Evolutionary conservation across 2,888 invertebrate genomes (phyloP), one percentile per base, ranked within the genome.

Genomic region (Drosophila mettleri): DNA sequence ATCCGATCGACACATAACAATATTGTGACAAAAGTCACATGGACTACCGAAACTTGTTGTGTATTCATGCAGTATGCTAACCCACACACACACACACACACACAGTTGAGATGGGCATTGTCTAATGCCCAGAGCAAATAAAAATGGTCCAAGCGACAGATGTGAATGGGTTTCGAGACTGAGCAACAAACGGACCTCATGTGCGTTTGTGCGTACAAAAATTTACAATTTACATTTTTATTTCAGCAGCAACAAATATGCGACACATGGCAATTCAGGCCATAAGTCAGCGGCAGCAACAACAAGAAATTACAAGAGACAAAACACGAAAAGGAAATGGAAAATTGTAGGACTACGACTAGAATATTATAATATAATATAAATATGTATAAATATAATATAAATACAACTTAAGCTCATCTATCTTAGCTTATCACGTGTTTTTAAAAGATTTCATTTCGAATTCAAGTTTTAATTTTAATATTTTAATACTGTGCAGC

Each of bases 181-280:
- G 55, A 52, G 29, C 49, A 16, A 14, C 10, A 16, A 60, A 65
- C 48, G 73, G 60, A 61, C 69, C 7, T 75, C 73, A 73, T 85
- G 83, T 70, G 65, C 76, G 75, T 64, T 80, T 83, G 83, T 86
- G 83, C 83, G 83, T 86, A 75, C 66, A 22, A 76, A 80, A 80
- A 82, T 83, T 65, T 82, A 57, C 69, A 86, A 80, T 83, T 86
- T 83, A 80, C 71, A 79, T 78, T 82, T 82, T 77, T 82, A 85
- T 82, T 79, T 72, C 49, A 67, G 69, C 66, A 70, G 69, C 62
- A 46, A 45, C 70, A 81, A 66, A 81, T 69, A 86, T 78, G 71
- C 76, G 80, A 73, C 83, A 84, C 86, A 84, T 84, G 86, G 83
- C 83, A 65, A 68, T 65, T 60, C 64, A 33, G 59, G 66, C 67